phyloP scores from a whole-genome alignment of 2,113 vertebrate genomes.

The Corapipo altera region DNA sequence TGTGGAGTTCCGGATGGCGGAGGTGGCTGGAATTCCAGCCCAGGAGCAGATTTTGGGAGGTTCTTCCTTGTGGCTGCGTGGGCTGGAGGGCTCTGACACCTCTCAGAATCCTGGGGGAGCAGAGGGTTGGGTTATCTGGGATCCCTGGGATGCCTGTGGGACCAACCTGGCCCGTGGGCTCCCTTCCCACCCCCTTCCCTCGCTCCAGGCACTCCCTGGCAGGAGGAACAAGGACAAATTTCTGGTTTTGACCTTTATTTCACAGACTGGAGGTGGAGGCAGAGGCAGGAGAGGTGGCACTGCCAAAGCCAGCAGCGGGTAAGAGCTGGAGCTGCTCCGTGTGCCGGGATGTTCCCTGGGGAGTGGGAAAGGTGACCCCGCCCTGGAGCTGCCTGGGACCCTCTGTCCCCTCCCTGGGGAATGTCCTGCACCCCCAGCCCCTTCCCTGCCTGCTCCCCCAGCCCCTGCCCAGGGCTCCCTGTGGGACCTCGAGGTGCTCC shows the following conservation, averaged over 20 bases:
- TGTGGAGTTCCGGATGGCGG: fast-evolving
- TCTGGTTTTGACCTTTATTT: not conserved
- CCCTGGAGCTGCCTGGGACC: not conserved
- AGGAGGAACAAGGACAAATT: not conserved
- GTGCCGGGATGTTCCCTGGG: not conserved
- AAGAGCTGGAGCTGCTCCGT: not conserved
- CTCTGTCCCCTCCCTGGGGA: fast-evolving
- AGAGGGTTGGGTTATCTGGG: fast-evolving
- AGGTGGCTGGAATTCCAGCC: fast-evolving
- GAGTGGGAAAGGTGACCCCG: not conserved
- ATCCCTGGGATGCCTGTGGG: not conserved
- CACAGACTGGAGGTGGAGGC: not conserved
- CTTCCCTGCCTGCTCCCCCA: too few relatives aligned
- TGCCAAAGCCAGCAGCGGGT: fast-evolving
- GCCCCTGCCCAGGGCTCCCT: not conserved
- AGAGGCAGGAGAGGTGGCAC: not conserved
- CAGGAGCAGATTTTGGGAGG: not conserved
- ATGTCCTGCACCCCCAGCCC: not conserved
- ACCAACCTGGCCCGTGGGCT: not conserved
- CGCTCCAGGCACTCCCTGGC: fast-evolving
- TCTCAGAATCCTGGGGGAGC: not conserved
- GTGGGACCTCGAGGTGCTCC: not conserved
- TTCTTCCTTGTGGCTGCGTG: not conserved
- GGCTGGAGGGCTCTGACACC: not conserved
- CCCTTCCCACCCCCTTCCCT: fast-evolving